Percentiles rank a stretch among this genome's conserved stretches.
Conservation (phyloP, 2,113 vertebrate species). For the Poicephalus gulielmi region DNA sequence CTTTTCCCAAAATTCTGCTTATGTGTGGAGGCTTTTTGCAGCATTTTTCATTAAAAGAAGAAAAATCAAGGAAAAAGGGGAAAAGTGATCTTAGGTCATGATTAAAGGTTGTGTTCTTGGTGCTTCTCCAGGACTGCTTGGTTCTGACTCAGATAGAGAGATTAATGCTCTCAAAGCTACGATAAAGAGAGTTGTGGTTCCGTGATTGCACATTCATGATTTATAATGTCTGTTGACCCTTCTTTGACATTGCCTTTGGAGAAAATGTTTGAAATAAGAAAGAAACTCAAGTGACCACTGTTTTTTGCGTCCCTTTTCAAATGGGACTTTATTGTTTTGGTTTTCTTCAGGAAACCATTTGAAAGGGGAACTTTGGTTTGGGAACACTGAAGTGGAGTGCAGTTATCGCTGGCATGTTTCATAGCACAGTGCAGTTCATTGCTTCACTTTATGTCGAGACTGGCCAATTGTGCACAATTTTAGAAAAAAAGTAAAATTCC, state of each 20-base stretch:
- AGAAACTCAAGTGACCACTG: not conserved
- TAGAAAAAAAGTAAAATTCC: not conserved
- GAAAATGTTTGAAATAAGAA: not conserved
- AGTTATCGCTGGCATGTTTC: not conserved
- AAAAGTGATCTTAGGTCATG: not conserved
- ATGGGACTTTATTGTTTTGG: not conserved
- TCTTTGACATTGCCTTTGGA: not conserved
- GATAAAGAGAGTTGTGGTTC: not conserved
- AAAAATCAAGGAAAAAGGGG: not conserved
- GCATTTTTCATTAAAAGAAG: not conserved
- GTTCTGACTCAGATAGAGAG: not conserved
- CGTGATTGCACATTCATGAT: not conserved
- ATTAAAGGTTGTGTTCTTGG: constrained; percentile 19
- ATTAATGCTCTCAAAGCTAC: not conserved
- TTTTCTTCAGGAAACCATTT: not conserved
- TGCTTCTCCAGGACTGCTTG: not conserved
- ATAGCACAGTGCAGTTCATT: not conserved
- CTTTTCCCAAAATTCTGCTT: not conserved
- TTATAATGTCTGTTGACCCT: not conserved
- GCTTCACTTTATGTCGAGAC: not conserved
- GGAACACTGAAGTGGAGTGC: not conserved
- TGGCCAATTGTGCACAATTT: not conserved
- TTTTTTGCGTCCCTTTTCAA: not conserved
- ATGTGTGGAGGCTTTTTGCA: not conserved
- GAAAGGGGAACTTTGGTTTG: not conserved